Base-by-base conservation (phyloP, 1,140 invertebrate species). In the Conus ventricosus region DNA sequence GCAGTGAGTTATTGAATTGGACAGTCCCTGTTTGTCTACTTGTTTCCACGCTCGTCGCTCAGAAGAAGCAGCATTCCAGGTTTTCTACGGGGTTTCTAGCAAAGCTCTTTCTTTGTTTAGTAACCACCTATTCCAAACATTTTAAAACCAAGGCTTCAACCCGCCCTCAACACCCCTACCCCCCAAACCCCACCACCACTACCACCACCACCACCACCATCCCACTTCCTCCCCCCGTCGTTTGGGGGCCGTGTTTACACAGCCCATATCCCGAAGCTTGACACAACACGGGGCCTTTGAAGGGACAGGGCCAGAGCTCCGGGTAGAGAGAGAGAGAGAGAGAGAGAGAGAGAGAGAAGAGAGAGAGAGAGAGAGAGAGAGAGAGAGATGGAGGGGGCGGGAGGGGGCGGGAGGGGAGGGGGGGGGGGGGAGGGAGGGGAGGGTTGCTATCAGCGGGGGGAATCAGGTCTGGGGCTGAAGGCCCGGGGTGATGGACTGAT, bases 281-380 rank as follows among this genome's bases (percentile, higher is more conserved):
- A 78, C 76, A 78, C 76, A 78, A 78, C 76, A 78, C 76, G 76
- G 27, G 71, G 76, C 76, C 76, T 78, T 78, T 78, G 39, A 78
- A 78, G 76, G 27, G 76, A 23, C 11, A 63, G 17, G 60, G 17
- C 10, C 11, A 63, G 11, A 63, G 60, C 60, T 20, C 10, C 60
- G 60, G 60, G 67, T n/a, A n/a, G n/a, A n/a, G n/a, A n/a, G n/a
- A n/a, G n/a, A n/a, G n/a, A n/a, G n/a, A n/a, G n/a, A n/a, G n/a
- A n/a, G 5, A 71, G 17, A 71, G 8, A 20, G 67, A 20, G 67
- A 20, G 5, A 17, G 67, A 5, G 67, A 17, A 5, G 67, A 5
- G 67, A 20, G 67, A 20, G 23, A 17, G 67, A 20, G 67, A 20
- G 17, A 23, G 67, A 23, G 23, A 6, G 11, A n/a, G 67, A 60